phyloP scores from a whole-genome alignment of 2,888 invertebrate genomes.

The Caenorhabditis wallacei region DNA sequence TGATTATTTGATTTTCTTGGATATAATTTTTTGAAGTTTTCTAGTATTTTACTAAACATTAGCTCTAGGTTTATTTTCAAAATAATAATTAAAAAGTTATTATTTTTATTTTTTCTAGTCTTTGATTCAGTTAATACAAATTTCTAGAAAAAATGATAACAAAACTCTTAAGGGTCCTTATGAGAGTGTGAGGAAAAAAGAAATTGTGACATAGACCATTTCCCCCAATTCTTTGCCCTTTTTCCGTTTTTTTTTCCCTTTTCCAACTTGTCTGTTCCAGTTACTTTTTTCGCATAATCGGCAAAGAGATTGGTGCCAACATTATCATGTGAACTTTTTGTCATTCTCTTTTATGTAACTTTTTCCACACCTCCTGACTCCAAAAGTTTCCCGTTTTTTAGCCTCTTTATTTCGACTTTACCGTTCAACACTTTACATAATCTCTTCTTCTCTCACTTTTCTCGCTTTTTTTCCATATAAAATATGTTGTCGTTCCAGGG shows the following conservation, averaged over 20 bases:
- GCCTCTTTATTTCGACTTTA: neutral
- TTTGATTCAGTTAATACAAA: too few relatives aligned
- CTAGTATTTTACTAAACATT: too few relatives aligned
- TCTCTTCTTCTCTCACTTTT: conserved; percentile 19
- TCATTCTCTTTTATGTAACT: conserved; percentile 3
- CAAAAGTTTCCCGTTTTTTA: neutral
- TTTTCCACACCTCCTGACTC: too few relatives aligned
- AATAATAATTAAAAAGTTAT: too few relatives aligned
- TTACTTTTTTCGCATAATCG: conserved; percentile 21
- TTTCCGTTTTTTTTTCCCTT: conserved; percentile 13
- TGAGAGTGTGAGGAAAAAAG: conserved; percentile 19
- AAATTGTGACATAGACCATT: conserved; percentile 18
- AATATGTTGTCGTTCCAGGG: conserved; percentile 38
- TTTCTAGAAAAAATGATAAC: too few relatives aligned
- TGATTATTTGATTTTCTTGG: conserved; percentile 3
- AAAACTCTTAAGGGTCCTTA: too few relatives aligned
- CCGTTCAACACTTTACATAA: conserved; percentile 6
- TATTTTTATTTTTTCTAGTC: too few relatives aligned
- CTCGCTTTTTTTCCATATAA: neutral
- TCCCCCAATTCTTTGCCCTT: conserved; percentile 12
- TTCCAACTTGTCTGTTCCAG: conserved; percentile 40
- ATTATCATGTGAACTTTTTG: neutral
- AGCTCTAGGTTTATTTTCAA: too few relatives aligned
- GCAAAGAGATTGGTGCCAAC: neutral
- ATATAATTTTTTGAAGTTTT: neutral